Evolutionary conservation across 1,140 invertebrate genomes (phyloP).

Genomic region (Drosophila rufa): DNA sequence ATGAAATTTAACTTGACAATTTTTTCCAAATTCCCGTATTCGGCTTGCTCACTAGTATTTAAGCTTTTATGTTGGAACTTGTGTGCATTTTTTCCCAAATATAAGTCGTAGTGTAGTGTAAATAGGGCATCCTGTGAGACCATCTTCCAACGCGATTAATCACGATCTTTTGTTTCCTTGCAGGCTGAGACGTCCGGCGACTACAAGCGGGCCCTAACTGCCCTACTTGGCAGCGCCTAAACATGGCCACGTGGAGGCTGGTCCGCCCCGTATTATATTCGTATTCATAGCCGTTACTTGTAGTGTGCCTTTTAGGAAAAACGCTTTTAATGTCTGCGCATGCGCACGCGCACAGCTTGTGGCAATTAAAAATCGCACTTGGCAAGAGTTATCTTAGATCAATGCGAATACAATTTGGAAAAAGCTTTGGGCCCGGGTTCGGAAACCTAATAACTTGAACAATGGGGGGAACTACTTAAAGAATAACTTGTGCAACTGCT

Average conservation of each 20-base stretch:
- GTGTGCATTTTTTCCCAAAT: background rate
- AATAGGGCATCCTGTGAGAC: background rate
- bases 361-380: conserved; percentile 58
- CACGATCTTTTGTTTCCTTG: conserved; percentile 62
- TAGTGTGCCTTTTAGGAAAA: conserved; percentile 57
- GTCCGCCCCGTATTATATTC: conserved; percentile 4
- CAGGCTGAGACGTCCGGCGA: conserved; percentile 91
- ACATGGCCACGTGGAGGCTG: background rate
- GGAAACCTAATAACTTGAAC: background rate
- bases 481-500: conserved; percentile 85
- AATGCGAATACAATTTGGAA: conserved; percentile 3
- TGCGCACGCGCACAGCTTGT: conserved; percentile 63
- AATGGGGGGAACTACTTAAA: conserved; percentile 57
- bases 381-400: conserved; percentile 16
- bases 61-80: too few relatives aligned
- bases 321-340: conserved; percentile 60
- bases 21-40: conserved; percentile 4
- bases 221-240: conserved; percentile 86
- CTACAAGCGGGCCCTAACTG: conserved; percentile 89
- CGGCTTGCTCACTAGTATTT: background rate
- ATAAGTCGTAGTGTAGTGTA: conserved; percentile 15
- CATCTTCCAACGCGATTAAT: background rate
- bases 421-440: background rate
- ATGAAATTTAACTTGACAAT: too few relatives aligned
- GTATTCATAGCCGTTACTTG: conserved; percentile 47